A percentile compares a stretch with the other conserved stretches of the same genome.
phyloP scores from a whole-genome alignment of 2,888 invertebrate species.

The Polyommatus icarus region DNA sequence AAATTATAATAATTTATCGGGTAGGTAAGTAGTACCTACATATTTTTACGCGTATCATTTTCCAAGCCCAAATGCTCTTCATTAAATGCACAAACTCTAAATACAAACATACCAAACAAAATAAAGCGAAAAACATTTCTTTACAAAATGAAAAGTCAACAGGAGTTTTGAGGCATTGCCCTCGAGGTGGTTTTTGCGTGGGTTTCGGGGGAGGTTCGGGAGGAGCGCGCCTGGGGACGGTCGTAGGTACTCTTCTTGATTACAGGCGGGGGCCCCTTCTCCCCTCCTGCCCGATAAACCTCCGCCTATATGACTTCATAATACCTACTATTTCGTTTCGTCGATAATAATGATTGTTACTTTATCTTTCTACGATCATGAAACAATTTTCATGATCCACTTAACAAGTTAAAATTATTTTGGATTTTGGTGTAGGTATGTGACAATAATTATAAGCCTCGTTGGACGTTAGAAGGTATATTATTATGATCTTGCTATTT shows the following conservation, averaged over 20 bases:
- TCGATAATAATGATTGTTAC: constrained; percentile 33
- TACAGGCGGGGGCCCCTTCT: constrained; percentile 66
- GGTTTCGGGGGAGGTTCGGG: constrained; percentile 49
- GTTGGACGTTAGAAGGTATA: too few relatives aligned
- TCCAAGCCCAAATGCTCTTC: not conserved
- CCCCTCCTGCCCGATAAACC: constrained; percentile 49
- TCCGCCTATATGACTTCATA: constrained; percentile 63
- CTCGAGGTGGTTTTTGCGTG: constrained; percentile 60
- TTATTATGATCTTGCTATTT: too few relatives aligned
- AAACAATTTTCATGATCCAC: not conserved
- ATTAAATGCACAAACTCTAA: constrained; percentile 1
- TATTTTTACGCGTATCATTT: not conserved
- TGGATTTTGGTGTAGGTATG: too few relatives aligned
- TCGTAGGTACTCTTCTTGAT: constrained; percentile 78
- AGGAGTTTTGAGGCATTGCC: constrained; percentile 77
- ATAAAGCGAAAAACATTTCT: constrained; percentile 69
- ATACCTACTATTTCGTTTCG: constrained; percentile 49
- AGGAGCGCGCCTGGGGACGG: constrained; percentile 68
- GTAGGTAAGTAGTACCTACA: too few relatives aligned
- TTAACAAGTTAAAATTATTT: not conserved
- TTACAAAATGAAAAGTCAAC: constrained; percentile 72
- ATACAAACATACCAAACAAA: constrained; percentile 59
- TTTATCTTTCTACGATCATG: constrained; percentile 14
- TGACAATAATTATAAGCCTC: too few relatives aligned
- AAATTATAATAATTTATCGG: too few relatives aligned